Base-by-base conservation (phyloP, 2,888 invertebrate genomes). In the Stramonita haemastoma region DNA sequence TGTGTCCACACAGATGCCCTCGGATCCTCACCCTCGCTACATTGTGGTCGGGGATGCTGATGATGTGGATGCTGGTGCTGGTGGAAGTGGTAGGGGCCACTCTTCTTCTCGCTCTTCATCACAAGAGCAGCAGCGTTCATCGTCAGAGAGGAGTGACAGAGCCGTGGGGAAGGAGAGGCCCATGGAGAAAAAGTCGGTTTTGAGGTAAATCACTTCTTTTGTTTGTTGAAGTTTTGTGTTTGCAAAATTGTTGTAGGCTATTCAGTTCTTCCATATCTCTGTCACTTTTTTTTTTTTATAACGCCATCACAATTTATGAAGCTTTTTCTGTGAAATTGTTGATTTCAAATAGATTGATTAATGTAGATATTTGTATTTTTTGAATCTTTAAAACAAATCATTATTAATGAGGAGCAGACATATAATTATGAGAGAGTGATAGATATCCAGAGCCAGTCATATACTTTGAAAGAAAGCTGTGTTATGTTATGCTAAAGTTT, bases 1-100 rank as follows among this genome's bases (percentile, higher is more conserved):
- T 2, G 88, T 88, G 36, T 57, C 32, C 66, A 88, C 88, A 13
- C 88, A 88, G 83, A 60, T 83, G 88, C 83, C 88, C 6, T 29
- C 83, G 81, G 88, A 88, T 66, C 17, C n/a, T 13, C 83, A 88
- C 19, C 36, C 66, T n/a, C 60, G 66, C 22, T 88, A n/a, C n/a
- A 88, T 83, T 17, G 19, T 36, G 4, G 87, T 87, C 5, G n/a
- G 56, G 11, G 86, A 86, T 17, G 73, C 17, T 13, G 46, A 4
- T 46, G 70, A 73, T 46, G 46, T 46, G 46, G 26, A 46, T 17
- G 86, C 4, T 4, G 46, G 8, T 17, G 36, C 22, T 26, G 36
- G 4, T n/a, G 46, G 22, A 13, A 70, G 29, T 1, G 15, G 15
- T 73, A 73, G 73, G 19, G 15, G 36, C 46, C 26, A n/a, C 8